Base-by-base conservation (phyloP, 37 sponge, comb jelly and placozoan genomes). In the Cladorhizidae sp. region DNA sequence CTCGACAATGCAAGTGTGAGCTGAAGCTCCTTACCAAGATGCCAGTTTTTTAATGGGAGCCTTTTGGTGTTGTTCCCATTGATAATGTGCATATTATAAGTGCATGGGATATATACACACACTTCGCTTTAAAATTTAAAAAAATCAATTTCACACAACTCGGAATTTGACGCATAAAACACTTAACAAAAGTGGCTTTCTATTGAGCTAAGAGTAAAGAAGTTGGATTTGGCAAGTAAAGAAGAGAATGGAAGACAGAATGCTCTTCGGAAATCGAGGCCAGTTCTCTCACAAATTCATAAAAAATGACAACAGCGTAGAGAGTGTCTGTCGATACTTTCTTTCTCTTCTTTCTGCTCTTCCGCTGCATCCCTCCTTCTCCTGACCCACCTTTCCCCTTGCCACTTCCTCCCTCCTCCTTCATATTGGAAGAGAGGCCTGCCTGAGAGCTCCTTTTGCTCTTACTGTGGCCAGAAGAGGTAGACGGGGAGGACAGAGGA, bases 231-330 rank as follows among this genome's bases (percentile, higher is more conserved):
- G 55, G 67, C 23, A 65, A 40, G 54, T 74, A 65, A 3, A 74
- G 28, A 42, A 52, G 40, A 20, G 87, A 81, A 65, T 88, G 74
- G 20, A 85, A 26, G 0, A 80, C 65, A 32, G 89, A 72, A 52
- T 94, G 95, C 57, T 88, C 86, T 32, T 91, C 89, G 20, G 95
- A 74, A 29, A 94, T 25, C 11, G 95, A 52, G 14, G 92, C 82
- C 68, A 94, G 64, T 63, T 94, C 95, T 52, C 76, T 80, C 58
- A 94, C 42, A 54, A 91, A 94, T 50, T 94, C 95, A 40, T 91
- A 80, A 80, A 91, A 91, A 45, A 94, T 80, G 36, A 94, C 80
- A 59, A 94, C 87, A 55, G 85, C 76, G 81, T 81, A 94, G 5
- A 91, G 75, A 25, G 73, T 85, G 52, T 83, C 84, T 14, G 91